Conservation (phyloP, 2,113 vertebrate genomes). For the Paralichthys olivaceus region DNA sequence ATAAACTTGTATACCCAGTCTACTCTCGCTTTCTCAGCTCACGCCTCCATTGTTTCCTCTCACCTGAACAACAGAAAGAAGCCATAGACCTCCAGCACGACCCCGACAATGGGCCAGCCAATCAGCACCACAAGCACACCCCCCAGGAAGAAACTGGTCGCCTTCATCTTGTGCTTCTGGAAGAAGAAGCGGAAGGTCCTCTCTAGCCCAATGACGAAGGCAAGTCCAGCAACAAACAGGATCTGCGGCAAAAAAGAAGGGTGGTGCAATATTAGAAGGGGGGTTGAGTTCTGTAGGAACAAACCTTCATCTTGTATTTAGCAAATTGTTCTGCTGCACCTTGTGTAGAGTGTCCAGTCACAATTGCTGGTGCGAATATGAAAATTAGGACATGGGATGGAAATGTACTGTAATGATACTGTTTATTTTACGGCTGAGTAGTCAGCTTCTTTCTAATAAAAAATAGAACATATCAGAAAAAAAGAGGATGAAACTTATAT, state of each 20-base stretch:
- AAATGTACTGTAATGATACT: neutral
- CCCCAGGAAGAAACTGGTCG: constrained; percentile 96
- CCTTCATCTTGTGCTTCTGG: constrained; percentile 98
- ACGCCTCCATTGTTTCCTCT: constrained; percentile 3
- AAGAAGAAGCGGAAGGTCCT: constrained; percentile 99
- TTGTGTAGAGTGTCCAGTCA: neutral
- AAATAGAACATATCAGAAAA: neutral
- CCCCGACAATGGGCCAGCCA: constrained; percentile 96
- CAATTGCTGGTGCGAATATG: neutral
- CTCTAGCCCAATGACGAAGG: constrained; percentile 97
- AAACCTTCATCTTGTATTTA: neutral
- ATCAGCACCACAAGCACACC: constrained; percentile 95
- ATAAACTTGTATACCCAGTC: neutral
- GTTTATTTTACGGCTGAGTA: neutral
- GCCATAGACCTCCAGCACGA: constrained; percentile 95
- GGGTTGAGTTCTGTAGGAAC: neutral
- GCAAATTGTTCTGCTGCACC: neutral
- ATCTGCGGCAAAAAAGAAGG: constrained; percentile 80
- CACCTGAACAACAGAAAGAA: constrained; percentile 98
- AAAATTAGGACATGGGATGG: neutral
- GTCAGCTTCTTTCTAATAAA: neutral
- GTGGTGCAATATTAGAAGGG: neutral
- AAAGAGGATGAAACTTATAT: neutral
- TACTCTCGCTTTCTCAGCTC: neutral
- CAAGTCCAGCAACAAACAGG: constrained; percentile 94